Percentiles rank a stretch among this genome's conserved stretches.
phyloP scores from a whole-genome alignment of 2,797 vertebrate species.

The Sebastes steindachneri region DNA sequence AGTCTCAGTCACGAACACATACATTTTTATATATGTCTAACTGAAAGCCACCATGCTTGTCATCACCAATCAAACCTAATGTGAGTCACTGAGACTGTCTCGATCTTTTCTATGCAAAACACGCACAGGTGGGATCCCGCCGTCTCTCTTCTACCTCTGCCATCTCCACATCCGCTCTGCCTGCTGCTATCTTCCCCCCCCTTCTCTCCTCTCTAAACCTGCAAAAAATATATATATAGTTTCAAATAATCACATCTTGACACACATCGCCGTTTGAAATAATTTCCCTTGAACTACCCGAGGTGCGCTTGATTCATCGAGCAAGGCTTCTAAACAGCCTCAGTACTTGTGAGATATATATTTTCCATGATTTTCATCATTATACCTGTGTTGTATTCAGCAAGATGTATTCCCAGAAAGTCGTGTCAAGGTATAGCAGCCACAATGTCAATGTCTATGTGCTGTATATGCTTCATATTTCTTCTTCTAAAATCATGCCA shows the following conservation, averaged over 20 bases:
- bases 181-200: conserved; percentile 22
- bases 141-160: conserved; percentile 5
- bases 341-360: not conserved
- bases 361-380: conserved; percentile 4
- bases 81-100: conserved; percentile 14
- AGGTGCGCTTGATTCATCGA: not conserved
- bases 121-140: conserved; percentile 15
- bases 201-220: not conserved
- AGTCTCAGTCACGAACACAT: conserved; percentile 19
- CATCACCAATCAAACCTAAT: conserved; percentile 33
- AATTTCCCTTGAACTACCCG: conserved; percentile 25
- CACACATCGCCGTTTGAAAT: conserved; percentile 33
- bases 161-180: conserved; percentile 3
- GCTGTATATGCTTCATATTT: not conserved
- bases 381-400: not conserved
- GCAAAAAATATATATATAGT: conserved; percentile 21
- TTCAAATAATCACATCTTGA: conserved; percentile 37
- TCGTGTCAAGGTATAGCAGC: not conserved
- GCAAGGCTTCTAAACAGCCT: conserved; percentile 5
- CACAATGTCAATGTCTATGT: not conserved
- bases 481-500: not conserved
- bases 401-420: not conserved
- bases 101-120: conserved; percentile 38
- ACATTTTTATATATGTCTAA: conserved; percentile 11
- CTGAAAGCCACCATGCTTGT: conserved; percentile 26